phyloP scores from a whole-genome alignment of 2,888 invertebrate species.

The Colletes collaris region DNA sequence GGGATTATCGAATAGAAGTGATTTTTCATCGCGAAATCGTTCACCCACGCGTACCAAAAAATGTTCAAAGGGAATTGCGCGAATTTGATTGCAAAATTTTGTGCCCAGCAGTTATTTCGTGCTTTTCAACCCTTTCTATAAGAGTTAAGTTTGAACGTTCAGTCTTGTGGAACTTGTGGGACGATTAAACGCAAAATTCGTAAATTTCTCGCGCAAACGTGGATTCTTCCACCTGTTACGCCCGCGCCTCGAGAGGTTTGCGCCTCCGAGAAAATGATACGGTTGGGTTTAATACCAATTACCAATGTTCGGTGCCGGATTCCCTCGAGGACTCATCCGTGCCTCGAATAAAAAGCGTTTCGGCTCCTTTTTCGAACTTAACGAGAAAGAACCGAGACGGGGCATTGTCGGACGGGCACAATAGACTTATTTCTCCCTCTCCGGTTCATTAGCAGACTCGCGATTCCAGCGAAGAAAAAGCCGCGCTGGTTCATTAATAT shows the following conservation, averaged over 20 bases:
- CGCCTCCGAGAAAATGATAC: not conserved
- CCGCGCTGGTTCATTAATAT: conserved; percentile 44
- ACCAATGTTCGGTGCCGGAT: conserved; percentile 3
- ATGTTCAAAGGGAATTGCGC: too few species aligned
- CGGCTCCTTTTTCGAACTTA: conserved; percentile 24
- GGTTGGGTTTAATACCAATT: conserved; percentile 10
- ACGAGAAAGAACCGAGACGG: conserved; percentile 16
- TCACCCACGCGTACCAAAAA: too few species aligned
- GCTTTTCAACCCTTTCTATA: too few species aligned
- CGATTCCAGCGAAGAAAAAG: conserved; percentile 4
- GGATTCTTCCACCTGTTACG: conserved; percentile 1
- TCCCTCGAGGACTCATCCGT: not conserved
- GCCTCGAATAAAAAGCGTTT: conserved; percentile 14
- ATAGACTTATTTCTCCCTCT: conserved; percentile 30
- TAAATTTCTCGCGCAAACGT: not conserved
- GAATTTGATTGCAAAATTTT: too few species aligned
- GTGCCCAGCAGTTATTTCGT: too few species aligned
- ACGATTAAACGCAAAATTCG: not conserved
- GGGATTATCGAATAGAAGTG: too few species aligned
- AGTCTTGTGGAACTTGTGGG: too few species aligned
- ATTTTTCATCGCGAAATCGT: too few species aligned
- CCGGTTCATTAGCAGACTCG: conserved; percentile 39
- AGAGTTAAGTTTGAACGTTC: too few species aligned
- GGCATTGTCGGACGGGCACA: conserved; percentile 30
- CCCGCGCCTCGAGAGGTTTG: not conserved